Evolutionary conservation across 2,797 vertebrate genomes (phyloP).

Genomic region (Sebastes dallii): DNA sequence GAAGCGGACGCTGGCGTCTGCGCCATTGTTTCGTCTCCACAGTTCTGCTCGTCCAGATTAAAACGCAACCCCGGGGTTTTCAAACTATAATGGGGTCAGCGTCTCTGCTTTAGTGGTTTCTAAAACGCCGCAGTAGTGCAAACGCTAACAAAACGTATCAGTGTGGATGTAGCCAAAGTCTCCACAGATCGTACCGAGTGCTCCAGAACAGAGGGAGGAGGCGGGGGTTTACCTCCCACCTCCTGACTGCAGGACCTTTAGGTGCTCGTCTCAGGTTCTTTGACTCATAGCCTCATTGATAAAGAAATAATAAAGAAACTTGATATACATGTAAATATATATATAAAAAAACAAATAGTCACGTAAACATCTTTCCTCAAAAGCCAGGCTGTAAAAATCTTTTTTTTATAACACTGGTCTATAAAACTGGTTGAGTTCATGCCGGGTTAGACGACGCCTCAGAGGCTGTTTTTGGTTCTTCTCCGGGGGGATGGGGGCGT

Average conservation of each 20-base stretch:
- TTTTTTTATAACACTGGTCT: conserved; percentile 28
- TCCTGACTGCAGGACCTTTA: not conserved
- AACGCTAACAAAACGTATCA: not conserved
- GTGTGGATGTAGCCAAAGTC: not conserved
- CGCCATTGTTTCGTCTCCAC: no score
- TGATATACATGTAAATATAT: conserved; percentile 23
- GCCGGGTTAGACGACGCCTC: not conserved
- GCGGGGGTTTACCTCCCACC: no score
- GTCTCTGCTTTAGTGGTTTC: no score
- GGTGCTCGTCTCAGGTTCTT: conserved; percentile 28
- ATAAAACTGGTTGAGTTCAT: conserved; percentile 13
- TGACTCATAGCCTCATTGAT: conserved; percentile 21
- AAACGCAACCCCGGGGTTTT: no score
- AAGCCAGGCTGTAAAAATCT: conserved; percentile 3
- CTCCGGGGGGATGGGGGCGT: not conserved
- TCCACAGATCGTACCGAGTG: conserved; percentile 52
- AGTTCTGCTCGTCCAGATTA: no score
- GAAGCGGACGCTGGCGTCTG: no score
- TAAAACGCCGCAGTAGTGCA: no score
- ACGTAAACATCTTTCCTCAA: conserved; percentile 30
- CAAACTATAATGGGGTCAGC: no score
- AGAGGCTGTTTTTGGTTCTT: conserved; percentile 27
- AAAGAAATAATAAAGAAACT: not conserved
- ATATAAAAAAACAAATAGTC: not conserved
- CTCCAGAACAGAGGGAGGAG: not conserved